Evolutionary conservation across 1,140 invertebrate species (phyloP), one percentile per base, ranked within the genome.

Genomic region (Procambarus clarkii): DNA sequence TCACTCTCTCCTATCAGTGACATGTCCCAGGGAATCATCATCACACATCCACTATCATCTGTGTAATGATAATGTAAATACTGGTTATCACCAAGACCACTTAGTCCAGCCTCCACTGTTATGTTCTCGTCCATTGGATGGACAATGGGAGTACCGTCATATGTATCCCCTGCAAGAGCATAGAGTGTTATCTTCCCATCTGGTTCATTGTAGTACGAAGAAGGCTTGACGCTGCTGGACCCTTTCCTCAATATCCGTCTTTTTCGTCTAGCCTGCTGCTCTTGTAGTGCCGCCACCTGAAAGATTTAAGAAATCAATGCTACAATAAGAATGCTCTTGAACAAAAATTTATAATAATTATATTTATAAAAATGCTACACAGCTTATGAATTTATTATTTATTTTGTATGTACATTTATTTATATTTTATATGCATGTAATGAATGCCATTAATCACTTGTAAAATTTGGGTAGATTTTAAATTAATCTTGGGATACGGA

Each of bases 1-100:
- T 91, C 89, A 18, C 77, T 85, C 21, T 91, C 89, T 58, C 82
- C 89, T 7, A 84, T 64, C 9, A 91, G 44, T 44, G 89, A 91
- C 11, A 85, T 82, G 54, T 86, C 89, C 89, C 89, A 91, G 21
- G 89, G 89, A 13, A 91, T 91, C 1, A 91, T 79, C 89, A 91
- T 91, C 9, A 91, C 89, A 44, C 89, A 91, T 0, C 89, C 89
- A 69, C 54, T 85, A 3, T 91, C 89, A 45, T 91, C 89, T 11
- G 89, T 78, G 34, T 34, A 34, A 15, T 91, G 89, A n/a, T 82
- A 86, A 11, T 86, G 44, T 21, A 83, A 78, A 74, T 83, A 91
- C 82, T 91, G 82, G 60, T 79, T 85, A 34, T 91, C 89, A 13
- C 82, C 71, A 11, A 91, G 77, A 46, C 80, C 77, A 1, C 34